Base-by-base conservation (phyloP, 2,888 invertebrate genomes). In the Amblyjoppa proteus region DNA sequence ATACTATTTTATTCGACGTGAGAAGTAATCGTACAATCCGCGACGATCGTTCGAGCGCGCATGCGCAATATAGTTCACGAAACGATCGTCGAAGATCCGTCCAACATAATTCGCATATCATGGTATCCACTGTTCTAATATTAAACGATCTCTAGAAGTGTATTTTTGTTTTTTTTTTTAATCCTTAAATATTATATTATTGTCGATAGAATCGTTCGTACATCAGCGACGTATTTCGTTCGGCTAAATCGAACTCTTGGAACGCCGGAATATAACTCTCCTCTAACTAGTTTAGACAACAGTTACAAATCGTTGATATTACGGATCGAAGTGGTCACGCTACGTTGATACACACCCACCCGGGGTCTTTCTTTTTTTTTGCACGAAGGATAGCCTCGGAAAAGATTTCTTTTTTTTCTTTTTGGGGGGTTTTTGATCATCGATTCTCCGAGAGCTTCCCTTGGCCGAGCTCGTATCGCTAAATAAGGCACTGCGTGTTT, bases 121-220 rank as follows among this genome's bases (percentile, higher is more conserved):
- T 45, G 16, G 45, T 45, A 16, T 53, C 20, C 75, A 71, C 28
- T 41, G 34, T 41, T 75, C 51, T 53, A 53, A 25, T 51, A 31
- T 41, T 58, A 31, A 77, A 81, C 81, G 34, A 79, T 71, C 64
- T 71, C 70, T 77, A 56, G 38, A 58, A 28, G 49, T 71, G 51
- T 89, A 82, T 92, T 88, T 91, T 92, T 20, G 20, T 91, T 93
- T 92, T 88, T 91, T 91, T 92, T 91, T 92, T 91, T 91, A 91
- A 90, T 90, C 87, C 93, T 92, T 93, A 93, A 93, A 90, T 90
- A 90, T 92, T 92, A 93, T 92, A 93, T 93, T 93, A 94, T 94
- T 94, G 93, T 94, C 94, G 91, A 92, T 93, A 93, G 90, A 93
- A 91, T 91, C 41, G 88, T 89, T 91, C 88, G 89, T 91, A 91